Conservation (phyloP, 2,888 invertebrate species). For the Aphrophora alni region DNA sequence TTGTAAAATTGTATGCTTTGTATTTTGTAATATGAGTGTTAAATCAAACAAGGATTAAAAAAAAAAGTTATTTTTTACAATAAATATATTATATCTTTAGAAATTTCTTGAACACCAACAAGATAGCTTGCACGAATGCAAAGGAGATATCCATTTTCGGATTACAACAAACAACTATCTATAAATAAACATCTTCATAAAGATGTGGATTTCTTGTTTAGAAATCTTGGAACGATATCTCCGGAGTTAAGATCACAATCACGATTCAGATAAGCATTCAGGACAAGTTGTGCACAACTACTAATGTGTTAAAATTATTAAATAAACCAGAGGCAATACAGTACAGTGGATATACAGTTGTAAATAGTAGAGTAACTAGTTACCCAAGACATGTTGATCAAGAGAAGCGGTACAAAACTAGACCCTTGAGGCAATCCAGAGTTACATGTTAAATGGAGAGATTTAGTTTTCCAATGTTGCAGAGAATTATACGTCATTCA, state of each 20-base stretch:
- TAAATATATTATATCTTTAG: no score
- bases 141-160: no score
- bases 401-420: neutral
- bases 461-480: neutral
- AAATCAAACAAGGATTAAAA: no score
- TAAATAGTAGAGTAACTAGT: neutral
- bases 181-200: neutral
- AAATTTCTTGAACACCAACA: no score
- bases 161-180: no score
- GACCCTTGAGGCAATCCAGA: neutral
- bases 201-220: neutral
- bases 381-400: neutral
- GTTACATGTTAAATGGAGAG: neutral
- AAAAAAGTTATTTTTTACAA: no score
- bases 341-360: no score
- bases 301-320: neutral
- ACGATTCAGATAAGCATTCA: neutral
- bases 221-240: neutral
- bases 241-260: neutral
- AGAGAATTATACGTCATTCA: neutral
- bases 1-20: no score
- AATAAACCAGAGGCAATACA: neutral
- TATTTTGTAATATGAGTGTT: no score
- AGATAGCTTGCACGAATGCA: no score
- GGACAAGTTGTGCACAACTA: neutral